Percentiles rank a stretch among this genome's conserved stretches.
Conservation (phyloP, 2,888 invertebrate species). For the Eurytoma adleriae region DNA sequence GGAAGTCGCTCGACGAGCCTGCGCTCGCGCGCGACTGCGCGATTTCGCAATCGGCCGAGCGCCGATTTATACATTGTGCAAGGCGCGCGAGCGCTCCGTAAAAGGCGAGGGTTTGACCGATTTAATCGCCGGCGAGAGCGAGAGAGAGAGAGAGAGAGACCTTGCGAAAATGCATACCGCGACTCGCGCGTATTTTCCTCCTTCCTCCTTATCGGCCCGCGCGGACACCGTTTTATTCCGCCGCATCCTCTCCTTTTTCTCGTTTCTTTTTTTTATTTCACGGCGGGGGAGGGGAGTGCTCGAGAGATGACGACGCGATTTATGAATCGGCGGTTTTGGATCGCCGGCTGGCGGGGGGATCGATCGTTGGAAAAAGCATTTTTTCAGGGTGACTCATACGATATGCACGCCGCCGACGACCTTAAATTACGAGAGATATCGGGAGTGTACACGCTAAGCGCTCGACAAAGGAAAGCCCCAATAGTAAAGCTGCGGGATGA, state of each 20-base stretch:
- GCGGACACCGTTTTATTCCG: not conserved
- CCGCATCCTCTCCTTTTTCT: not conserved
- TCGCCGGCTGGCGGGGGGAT: too few relatives aligned
- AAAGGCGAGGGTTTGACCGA: constrained; percentile 44
- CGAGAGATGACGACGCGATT: not conserved
- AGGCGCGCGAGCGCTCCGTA: constrained; percentile 26
- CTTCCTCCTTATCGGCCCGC: not conserved
- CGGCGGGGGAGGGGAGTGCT: not conserved
- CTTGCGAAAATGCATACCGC: constrained; percentile 29
- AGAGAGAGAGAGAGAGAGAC: not conserved
- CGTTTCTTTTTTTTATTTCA: not conserved
- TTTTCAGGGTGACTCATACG: too few relatives aligned
- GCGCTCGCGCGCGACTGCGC: not conserved
- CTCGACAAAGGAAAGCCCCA: too few relatives aligned
- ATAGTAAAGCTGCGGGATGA: too few relatives aligned
- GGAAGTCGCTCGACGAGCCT: not conserved
- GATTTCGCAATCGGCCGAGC: not conserved
- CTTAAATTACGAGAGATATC: too few relatives aligned
- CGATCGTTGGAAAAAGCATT: too few relatives aligned
- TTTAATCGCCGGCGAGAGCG: constrained; percentile 23
- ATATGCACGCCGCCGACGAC: too few relatives aligned
- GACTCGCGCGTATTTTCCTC: not conserved
- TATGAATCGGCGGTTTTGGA: too few relatives aligned
- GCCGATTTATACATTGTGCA: constrained; percentile 1
- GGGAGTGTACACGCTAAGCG: too few relatives aligned